Evolutionary conservation across 2,888 invertebrate genomes (phyloP).

Genomic region (Mythimna ferrago): DNA sequence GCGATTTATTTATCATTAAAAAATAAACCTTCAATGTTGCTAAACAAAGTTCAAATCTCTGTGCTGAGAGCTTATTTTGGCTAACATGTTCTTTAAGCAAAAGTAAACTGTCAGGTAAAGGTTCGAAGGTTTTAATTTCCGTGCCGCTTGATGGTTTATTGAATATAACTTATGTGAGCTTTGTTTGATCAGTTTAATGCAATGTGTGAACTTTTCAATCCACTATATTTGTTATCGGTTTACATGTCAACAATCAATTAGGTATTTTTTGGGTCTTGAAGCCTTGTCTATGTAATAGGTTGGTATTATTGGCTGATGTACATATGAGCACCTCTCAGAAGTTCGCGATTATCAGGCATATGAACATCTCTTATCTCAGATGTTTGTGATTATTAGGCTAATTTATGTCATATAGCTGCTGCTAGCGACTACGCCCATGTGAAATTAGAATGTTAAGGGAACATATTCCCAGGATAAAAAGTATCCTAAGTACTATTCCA

Average conservation of each 20-base stretch:
- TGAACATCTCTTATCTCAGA: too few species aligned
- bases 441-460: too few species aligned
- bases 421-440: too few species aligned
- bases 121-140: slow-evolving; percentile 23
- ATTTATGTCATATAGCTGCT: background rate
- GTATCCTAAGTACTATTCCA: too few species aligned
- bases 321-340: slow-evolving; percentile 3
- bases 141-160: background rate
- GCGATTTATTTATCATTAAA: slow-evolving; percentile 2
- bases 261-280: slow-evolving; percentile 19
- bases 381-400: background rate
- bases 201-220: slow-evolving; percentile 58
- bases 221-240: slow-evolving; percentile 33
- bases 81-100: slow-evolving; percentile 13
- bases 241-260: slow-evolving; percentile 53
- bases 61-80: background rate
- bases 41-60: background rate
- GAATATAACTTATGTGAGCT: slow-evolving; percentile 61
- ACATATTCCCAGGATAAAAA: too few species aligned
- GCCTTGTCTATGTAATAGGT: slow-evolving; percentile 14
- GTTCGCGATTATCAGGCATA: too few species aligned
- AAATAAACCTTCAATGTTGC: background rate
- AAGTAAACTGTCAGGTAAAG: slow-evolving; percentile 4
- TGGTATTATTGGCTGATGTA: slow-evolving; percentile 1
- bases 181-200: slow-evolving; percentile 53